Conservation (phyloP, 1,140 invertebrate species). For the Rhizoglyphus robini region DNA sequence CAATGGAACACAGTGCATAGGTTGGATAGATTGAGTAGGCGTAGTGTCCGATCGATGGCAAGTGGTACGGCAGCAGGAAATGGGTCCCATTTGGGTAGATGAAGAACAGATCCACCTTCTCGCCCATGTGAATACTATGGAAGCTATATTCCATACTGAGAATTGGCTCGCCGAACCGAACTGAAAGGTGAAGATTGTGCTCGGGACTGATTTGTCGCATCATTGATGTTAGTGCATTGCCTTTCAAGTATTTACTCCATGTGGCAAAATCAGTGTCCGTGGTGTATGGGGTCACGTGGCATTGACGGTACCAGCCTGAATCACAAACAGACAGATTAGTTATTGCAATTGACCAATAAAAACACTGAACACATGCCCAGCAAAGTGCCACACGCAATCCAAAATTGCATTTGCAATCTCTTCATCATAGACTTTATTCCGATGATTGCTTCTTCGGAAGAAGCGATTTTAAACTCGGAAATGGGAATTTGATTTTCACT, state of each 20-base stretch:
- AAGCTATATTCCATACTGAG: neutral
- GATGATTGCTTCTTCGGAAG: neutral
- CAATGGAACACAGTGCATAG: conserved; percentile 43
- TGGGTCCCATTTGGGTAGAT: neutral
- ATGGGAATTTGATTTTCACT: neutral
- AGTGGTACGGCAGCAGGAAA: neutral
- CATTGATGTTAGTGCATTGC: neutral
- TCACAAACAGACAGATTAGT: neutral
- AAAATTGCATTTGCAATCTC: neutral
- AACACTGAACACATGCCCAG: conserved; percentile 21
- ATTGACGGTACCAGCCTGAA: conserved; percentile 42
- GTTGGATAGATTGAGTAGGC: conserved; percentile 43
- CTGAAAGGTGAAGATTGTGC: neutral
- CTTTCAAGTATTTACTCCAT: conserved; percentile 26
- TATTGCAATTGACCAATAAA: neutral
- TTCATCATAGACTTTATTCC: neutral
- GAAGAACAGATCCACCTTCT: conserved; percentile 1
- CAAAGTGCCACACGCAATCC: neutral
- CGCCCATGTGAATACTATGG: neutral
- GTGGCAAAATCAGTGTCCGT: conserved; percentile 45
- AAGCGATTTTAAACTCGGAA: neutral
- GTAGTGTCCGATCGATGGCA: neutral
- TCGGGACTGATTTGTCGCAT: neutral
- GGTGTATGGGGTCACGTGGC: conserved; percentile 42
- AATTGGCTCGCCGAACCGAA: neutral